Percentiles rank a stretch among this genome's conserved stretches.
Evolutionary conservation across 2,797 vertebrate genomes (phyloP).

Genomic region (Chiroxiphia lanceolata): DNA sequence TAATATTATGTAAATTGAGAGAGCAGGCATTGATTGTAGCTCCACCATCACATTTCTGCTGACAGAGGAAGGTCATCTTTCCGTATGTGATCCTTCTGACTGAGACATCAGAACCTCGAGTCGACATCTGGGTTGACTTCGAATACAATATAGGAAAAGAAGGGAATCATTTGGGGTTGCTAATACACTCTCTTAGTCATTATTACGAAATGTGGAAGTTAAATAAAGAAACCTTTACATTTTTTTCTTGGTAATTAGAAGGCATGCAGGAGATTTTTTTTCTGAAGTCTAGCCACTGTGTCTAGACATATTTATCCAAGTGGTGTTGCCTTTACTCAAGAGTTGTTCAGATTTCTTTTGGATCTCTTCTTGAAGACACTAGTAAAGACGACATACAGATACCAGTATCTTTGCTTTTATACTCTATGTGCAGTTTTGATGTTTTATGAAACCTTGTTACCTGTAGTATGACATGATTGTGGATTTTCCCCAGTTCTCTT

Average conservation of each 20-base stretch:
- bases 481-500: neutral
- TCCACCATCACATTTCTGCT: neutral
- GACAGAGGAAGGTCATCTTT: neutral
- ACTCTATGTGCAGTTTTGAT: neutral
- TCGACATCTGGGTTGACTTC: constrained; percentile 3
- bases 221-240: neutral
- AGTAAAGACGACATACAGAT: neutral
- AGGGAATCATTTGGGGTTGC: neutral
- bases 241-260: neutral
- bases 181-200: neutral
- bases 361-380: neutral
- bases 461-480: neutral
- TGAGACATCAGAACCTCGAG: neutral
- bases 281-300: neutral
- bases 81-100: neutral
- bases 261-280: neutral
- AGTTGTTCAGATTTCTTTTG: neutral
- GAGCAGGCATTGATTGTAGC: neutral
- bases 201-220: neutral
- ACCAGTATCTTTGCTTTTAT: neutral
- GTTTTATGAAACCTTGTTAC: neutral
- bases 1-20: neutral
- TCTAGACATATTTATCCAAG: neutral
- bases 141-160: neutral
- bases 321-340: neutral